Evolutionary conservation across 2,113 vertebrate species (phyloP).

Genomic region (Rhinichthys klamathensis): DNA sequence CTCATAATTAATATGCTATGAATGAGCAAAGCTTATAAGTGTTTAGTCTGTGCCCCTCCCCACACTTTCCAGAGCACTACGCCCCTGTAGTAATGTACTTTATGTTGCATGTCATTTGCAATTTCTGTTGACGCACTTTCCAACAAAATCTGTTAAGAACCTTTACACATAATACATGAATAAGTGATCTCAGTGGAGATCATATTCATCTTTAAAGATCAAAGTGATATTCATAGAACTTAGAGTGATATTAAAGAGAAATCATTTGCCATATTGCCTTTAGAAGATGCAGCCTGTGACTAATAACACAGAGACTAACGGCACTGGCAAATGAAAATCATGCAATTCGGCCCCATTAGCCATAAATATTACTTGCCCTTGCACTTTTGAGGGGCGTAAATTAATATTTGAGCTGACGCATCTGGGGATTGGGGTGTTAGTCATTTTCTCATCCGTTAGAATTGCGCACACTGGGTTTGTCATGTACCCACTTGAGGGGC

Average conservation of each 20-base stretch:
- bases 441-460: constrained; percentile 39
- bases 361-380: constrained; percentile 55
- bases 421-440: constrained; percentile 30
- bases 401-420: constrained; percentile 47
- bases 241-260: constrained; percentile 30
- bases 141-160: background rate
- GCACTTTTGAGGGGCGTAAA: constrained; percentile 37
- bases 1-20: background rate
- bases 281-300: constrained; percentile 36
- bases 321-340: constrained; percentile 35
- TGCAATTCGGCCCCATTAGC: constrained; percentile 53
- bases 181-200: background rate
- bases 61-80: background rate
- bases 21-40: background rate
- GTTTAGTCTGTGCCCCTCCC: too few species aligned
- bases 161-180: background rate
- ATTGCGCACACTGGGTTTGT: constrained; percentile 26
- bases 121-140: background rate
- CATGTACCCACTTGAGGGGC: constrained; percentile 16
- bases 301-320: constrained; percentile 55
- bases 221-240: constrained; percentile 23
- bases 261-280: constrained; percentile 47
- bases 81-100: too few species aligned
- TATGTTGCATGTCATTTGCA: background rate
- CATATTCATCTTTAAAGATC: background rate